Base-by-base conservation (phyloP, 2,797 vertebrate genomes). In the Macropus fuliginosus region DNA sequence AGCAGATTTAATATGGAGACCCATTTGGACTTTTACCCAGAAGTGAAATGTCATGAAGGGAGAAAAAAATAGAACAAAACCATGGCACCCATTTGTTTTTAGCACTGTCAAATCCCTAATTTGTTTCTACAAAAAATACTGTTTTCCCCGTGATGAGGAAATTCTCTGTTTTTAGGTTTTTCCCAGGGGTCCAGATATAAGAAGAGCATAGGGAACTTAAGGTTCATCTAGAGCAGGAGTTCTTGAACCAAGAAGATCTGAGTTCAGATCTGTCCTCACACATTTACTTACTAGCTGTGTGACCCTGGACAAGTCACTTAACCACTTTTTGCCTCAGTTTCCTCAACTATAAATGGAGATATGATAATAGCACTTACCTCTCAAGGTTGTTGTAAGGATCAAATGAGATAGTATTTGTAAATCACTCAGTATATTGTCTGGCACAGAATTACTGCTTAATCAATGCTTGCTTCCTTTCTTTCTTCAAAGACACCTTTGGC, bases 1-100 rank as follows among this genome's bases (percentile, higher is more conserved):
- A 95, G 93, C 93, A 97, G 91, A 97, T 74, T 97, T 97, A 97
- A 95, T 95, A 94, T 89, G 66, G 46, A 96, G 97, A 97, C 89
- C 91, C 93, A 94, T 94, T 91, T 96, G 74, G 55, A 94, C 87
- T 94, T 96, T 93, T 96, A 95, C 91, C 95, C 94, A 93, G 54
- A 91, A 95, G 34, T 57, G 91, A 96, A 97, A 24, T 96, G 91
- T 96, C 74, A 95, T 1, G 40, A 46, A 87, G 24, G 3, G 74
- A 40, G 40, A 0, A 28, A 46, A n/a, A 27, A 46, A 81, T 52
- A 96, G 57, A 13, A 59, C 91, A 54, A 97, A 95, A 91, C 95
- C 91, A 94, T 0, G 29, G 90, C 66, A 54, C 57, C 57, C 10
- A 91, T 57, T 93, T 96, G 74, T 81, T 11, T 56, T 92, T n/a